phyloP scores from a whole-genome alignment of 2,888 invertebrate genomes.

The Cheilosia scutellata region DNA sequence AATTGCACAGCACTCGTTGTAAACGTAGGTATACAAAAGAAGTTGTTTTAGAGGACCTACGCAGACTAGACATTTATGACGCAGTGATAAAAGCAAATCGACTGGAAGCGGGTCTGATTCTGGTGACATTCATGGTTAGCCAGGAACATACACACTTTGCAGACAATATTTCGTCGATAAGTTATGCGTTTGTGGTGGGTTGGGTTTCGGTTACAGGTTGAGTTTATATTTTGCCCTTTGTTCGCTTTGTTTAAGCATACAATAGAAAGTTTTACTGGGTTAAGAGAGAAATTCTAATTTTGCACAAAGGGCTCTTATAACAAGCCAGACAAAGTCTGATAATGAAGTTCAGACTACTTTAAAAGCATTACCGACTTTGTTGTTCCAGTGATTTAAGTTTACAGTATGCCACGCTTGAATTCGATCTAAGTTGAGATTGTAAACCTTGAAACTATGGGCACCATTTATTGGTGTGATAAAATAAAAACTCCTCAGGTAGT shows the following conservation, averaged over 20 bases:
- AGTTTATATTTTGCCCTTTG: slow-evolving; percentile 12
- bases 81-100: slow-evolving; percentile 42
- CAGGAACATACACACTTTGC: slow-evolving; percentile 32
- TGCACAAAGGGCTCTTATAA: slow-evolving; percentile 9
- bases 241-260: slow-evolving; percentile 15
- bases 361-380: background rate
- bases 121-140: slow-evolving; percentile 10
- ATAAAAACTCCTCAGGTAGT: too few species aligned
- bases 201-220: slow-evolving; percentile 40
- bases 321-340: slow-evolving; percentile 1
- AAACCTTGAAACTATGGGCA: too few species aligned
- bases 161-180: slow-evolving; percentile 45
- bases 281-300: slow-evolving; percentile 29
- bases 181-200: slow-evolving; percentile 47
- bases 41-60: slow-evolving; percentile 44
- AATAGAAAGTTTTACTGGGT: slow-evolving; percentile 17
- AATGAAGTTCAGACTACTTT: slow-evolving; percentile 6
- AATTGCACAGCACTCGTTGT: slow-evolving; percentile 20
- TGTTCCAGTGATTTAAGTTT: background rate
- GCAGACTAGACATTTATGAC: slow-evolving; percentile 40
- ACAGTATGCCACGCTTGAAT: background rate
- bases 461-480: too few species aligned
- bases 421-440: too few species aligned
- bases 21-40: slow-evolving; percentile 13
- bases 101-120: slow-evolving; percentile 16